phyloP scores from a whole-genome alignment of 2,113 vertebrate genomes.

The Heterocephalus glaber region DNA sequence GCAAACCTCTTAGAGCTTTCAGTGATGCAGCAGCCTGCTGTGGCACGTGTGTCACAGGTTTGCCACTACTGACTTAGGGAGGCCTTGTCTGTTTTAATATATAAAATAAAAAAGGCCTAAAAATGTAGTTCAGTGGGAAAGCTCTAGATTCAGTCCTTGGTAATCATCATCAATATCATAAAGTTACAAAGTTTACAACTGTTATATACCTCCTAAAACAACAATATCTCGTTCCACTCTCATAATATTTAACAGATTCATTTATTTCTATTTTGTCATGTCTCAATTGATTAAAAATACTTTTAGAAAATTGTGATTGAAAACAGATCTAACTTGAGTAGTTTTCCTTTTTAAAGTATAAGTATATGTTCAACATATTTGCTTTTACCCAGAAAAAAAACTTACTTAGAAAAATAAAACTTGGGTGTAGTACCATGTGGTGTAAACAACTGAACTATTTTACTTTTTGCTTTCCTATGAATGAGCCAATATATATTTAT shows the following conservation, averaged over 20 bases:
- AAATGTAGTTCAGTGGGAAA: neutral
- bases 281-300: constrained; percentile 63
- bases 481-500: constrained; percentile 86
- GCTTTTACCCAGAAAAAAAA: constrained; percentile 73
- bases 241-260: constrained; percentile 24
- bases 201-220: neutral
- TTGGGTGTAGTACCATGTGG: constrained; percentile 78
- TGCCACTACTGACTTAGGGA: neutral
- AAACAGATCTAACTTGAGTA: constrained; percentile 58
- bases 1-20: neutral
- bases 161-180: neutral
- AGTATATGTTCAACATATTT: constrained; percentile 76
- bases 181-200: neutral
- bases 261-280: constrained; percentile 46
- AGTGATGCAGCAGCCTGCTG: neutral
- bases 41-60: neutral
- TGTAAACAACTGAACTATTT: constrained; percentile 83
- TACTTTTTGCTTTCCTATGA: constrained; percentile 85
- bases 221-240: constrained; percentile 11
- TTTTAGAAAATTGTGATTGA: constrained; percentile 62
- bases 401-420: constrained; percentile 77
- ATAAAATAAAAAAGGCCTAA: neutral
- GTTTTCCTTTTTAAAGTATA: constrained; percentile 70
- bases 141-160: neutral
- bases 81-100: neutral